A percentile compares a stretch with the other conserved stretches of the same genome.
phyloP scores from a whole-genome alignment of 2,113 vertebrate species.

The Mixornis gularis region DNA sequence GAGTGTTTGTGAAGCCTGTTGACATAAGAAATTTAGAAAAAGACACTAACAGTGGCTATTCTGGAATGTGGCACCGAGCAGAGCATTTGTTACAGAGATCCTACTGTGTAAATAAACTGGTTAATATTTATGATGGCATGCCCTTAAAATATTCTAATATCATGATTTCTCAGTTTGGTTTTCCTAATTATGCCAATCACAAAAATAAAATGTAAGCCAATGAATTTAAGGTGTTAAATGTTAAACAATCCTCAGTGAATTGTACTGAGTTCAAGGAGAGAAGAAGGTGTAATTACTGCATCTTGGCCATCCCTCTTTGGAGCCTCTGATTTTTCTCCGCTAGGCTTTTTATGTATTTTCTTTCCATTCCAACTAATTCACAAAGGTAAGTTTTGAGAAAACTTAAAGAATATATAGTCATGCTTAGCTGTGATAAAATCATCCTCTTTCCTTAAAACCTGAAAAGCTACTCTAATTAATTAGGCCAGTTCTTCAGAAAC shows the following conservation, averaged over 20 bases:
- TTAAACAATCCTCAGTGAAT: conserved; percentile 1
- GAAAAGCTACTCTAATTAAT: background rate
- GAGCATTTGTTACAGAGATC: conserved; percentile 92
- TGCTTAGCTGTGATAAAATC: background rate
- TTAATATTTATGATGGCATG: conserved; percentile 84
- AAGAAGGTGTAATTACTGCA: conserved; percentile 23
- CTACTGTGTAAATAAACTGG: conserved; percentile 87
- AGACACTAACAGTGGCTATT: conserved; percentile 84
- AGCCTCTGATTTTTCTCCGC: background rate
- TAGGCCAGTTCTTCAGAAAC: background rate
- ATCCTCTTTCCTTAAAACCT: background rate
- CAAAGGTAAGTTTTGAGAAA: background rate
- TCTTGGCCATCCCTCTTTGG: conserved; percentile 15
- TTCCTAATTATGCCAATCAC: conserved; percentile 92
- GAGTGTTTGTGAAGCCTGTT: conserved; percentile 89
- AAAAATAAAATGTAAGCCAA: conserved; percentile 75
- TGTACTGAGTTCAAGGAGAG: conserved; percentile 2
- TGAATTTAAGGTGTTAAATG: background rate
- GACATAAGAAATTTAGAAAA: conserved; percentile 89
- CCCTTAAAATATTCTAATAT: conserved; percentile 90
- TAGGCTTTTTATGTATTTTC: background rate
- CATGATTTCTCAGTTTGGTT: conserved; percentile 94
- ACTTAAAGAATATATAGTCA: background rate
- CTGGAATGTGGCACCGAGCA: conserved; percentile 93
- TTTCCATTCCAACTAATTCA: background rate